Evolutionary conservation across 2,888 invertebrate genomes (phyloP).

Genomic region (Microctonus aethiopoides): DNA sequence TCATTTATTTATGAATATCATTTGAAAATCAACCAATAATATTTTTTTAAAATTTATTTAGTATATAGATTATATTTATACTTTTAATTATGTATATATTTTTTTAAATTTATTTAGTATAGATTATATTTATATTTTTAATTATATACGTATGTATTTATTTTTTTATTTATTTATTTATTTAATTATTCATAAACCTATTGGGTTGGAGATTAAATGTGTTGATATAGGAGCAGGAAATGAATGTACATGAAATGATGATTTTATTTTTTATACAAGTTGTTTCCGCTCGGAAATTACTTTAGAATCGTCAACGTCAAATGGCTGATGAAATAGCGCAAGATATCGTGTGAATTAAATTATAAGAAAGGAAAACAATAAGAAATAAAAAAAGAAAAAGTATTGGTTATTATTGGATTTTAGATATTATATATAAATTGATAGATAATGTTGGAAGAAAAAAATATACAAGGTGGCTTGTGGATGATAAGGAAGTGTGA

Average conservation of each 20-base stretch:
- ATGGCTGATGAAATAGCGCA: neutral
- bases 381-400: neutral
- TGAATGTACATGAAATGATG: neutral
- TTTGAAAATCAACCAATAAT: too few relatives aligned
- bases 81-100: too few relatives aligned
- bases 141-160: neutral
- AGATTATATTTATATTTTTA: too few relatives aligned
- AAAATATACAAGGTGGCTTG: neutral
- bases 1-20: too few relatives aligned
- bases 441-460: neutral
- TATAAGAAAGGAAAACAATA: neutral
- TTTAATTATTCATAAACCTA: too few relatives aligned
- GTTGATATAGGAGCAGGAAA: neutral
- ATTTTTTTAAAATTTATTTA: too few relatives aligned
- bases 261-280: constrained; percentile 3
- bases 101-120: too few relatives aligned
- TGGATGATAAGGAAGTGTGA: neutral
- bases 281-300: constrained; percentile 12
- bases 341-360: neutral
- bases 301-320: neutral
- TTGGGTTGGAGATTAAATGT: too few relatives aligned
- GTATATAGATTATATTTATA: too few relatives aligned
- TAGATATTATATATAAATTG: neutral
- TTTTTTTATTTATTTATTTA: too few relatives aligned
- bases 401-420: neutral